Base-by-base conservation (phyloP, 2,888 invertebrate genomes). In the Listrodromus nycthemerus region DNA sequence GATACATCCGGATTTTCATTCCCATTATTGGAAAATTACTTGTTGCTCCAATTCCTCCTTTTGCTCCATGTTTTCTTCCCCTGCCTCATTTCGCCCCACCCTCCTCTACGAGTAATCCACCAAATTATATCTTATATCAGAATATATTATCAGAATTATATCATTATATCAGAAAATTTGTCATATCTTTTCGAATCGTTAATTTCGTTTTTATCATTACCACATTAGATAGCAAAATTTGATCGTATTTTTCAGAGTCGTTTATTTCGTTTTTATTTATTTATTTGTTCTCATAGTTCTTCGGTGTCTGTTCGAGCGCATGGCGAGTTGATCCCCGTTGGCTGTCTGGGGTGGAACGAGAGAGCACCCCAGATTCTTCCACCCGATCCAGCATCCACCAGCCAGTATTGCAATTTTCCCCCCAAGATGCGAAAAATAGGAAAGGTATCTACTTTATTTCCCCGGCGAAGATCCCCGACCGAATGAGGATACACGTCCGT, bases 381-480 rank as follows among this genome's bases (percentile, higher is more conserved):
- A 16, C 16, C 19, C n/a, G 16, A 30, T 45, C 13, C 52, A 71
- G 16, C 71, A 58, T 7, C 10, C 55, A 24, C 71, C 71, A 82
- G 82, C 85, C 87, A 88, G 89, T 90, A 90, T 89, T 89, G 92
- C 92, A 92, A 92, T 93, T 92, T 92, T 90, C 91, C 90, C 90
- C 90, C 13, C 41, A 16, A 89, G 91, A 92, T 91, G 91, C 88
- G 91, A 91, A 92, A 92, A 91, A 85, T 79, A 92, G 91, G 91
- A 92, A 91, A 91, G 91, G 91, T 90, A 91, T 92, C 91, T 91
- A 92, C 92, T 93, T 92, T 93, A 92, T 92, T 92, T 91, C 55
- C 89, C 91, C 89, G 88, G 86, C 88, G 90, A 91, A 85, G 84
- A 83, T 91, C 90, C 90, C 89, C 80, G 87, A 83, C 88, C 87